Conservation (phyloP, 2,113 vertebrate species). For the Nothoprocta perdicaria region DNA sequence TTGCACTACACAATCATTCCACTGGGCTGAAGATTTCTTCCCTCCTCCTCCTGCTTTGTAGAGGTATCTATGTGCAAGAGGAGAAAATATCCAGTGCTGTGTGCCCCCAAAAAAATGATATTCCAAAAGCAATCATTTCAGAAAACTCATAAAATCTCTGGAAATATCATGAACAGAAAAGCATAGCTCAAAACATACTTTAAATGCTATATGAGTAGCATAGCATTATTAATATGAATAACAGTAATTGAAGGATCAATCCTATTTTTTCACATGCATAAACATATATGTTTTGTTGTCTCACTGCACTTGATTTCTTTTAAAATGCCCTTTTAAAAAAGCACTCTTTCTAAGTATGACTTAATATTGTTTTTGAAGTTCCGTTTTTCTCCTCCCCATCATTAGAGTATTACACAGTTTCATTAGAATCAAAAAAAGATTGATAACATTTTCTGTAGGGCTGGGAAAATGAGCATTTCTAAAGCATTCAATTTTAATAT, state of each 20-base stretch:
- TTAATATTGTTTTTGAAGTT: constrained; percentile 17
- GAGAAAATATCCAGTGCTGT: neutral
- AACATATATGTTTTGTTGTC: constrained; percentile 8
- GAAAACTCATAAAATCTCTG: neutral
- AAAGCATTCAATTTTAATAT: neutral
- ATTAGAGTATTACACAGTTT: constrained; percentile 9
- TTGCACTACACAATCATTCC: neutral
- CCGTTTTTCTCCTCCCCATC: neutral
- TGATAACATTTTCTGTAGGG: neutral
- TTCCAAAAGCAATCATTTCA: neutral
- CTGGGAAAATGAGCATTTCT: neutral
- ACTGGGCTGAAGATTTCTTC: neutral
- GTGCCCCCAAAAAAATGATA: neutral
- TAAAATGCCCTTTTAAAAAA: neutral
- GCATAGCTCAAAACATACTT: neutral
- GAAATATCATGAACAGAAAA: neutral
- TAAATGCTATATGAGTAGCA: neutral
- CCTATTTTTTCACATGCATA: neutral
- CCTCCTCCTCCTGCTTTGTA: neutral
- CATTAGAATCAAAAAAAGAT: constrained; percentile 21
- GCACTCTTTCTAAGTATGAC: neutral
- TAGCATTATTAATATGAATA: neutral
- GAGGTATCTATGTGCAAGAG: neutral
- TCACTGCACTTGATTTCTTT: constrained; percentile 9
- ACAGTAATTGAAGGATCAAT: neutral